Evolutionary conservation across 2,113 vertebrate genomes (phyloP), one percentile per base, ranked within the genome.

Genomic region (Syngnathoides biaculeatus): DNA sequence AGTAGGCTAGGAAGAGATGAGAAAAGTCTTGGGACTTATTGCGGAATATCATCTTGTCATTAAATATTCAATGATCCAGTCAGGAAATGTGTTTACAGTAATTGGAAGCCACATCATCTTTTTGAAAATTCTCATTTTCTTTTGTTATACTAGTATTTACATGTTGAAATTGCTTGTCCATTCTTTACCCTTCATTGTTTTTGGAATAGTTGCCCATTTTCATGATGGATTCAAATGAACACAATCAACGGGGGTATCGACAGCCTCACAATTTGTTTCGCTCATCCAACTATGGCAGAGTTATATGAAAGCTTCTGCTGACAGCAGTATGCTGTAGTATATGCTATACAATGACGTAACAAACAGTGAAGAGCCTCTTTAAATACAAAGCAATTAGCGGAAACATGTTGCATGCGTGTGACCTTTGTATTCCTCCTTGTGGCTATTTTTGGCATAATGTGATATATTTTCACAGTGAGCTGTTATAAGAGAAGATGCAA

Each of bases 1-100:
- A 0, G 97, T 98, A 26, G 95, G 97, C 97, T 99, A 69, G 1
- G 48, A 50, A 10, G 5, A 59, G 22, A 84, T 4, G 15, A 55
- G 40, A 50, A 58, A 8, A 1, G 1, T 43, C n/a, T n/a, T n/a
- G n/a, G n/a, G n/a, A n/a, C n/a, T n/a, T n/a, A n/a, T n/a, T n/a
- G n/a, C n/a, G n/a, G n/a, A n/a, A n/a, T n/a, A n/a, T n/a, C n/a
- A n/a, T n/a, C 27, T 2, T 60, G 56, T 60, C 38, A 42, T 62
- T 14, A 42, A 42, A 40, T 61, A 40, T 19, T 48, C 47, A 17
- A 48, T 19, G 7, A 48, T 48, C 19, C 15, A 17, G 24, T 27
- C 26, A 57, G 12, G 26, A 30, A 1, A 9, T 57, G 26, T 14
- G 27, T 57, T 57, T 57, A 56, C 55, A 30, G 26, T 30, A 15